Base-by-base conservation (phyloP, 2,888 invertebrate genomes). In the Odontothrips loti region DNA sequence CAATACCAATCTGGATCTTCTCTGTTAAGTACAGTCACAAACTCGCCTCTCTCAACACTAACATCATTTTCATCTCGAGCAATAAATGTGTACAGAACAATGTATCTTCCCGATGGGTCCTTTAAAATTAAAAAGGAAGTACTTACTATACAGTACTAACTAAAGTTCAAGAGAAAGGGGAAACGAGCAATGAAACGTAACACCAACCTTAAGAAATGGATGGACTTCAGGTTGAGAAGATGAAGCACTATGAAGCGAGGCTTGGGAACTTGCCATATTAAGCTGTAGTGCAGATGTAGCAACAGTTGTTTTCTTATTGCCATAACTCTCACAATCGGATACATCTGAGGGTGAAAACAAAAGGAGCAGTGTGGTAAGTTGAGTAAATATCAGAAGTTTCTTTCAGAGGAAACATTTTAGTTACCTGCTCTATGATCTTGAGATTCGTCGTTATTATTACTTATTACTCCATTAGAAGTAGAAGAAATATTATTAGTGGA, bases 1-100 rank as follows among this genome's bases (percentile, higher is more conserved):
- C 97, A 98, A 87, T 94, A 97, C 98, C 98, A 98, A 87, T 97
- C 97, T 0, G 96, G 94, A 88, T 98, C 97, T 87, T 97, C 97
- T 85, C 95, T 91, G 88, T 98, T 98, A 81, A 98, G 88, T 20
- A 98, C 96, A 82, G 97, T 97, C n/a, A 98, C 96, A 88, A 97
- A 95, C 87, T 98, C 97, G 0, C 97, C 97, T 80, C 96, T 89
- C 85, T 96, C 96, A 0, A 98, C 97, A 68, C 95, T 95, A 0
- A 97, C 94, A 87, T 98, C 98, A 86, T 97, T 97, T 86, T 97
- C 97, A 86, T 97, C 96, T 58, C 96, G 88, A 0, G 97, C 97
- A 68, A 95, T 94, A 87, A 97, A 98, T 0, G 96, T 96, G 88
- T 97, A 98, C 23, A 98, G 89, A 0, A 97, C 97, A 83, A 97